Base-by-base conservation (phyloP, 1,140 invertebrate genomes). In the Diorhabda elongata region DNA sequence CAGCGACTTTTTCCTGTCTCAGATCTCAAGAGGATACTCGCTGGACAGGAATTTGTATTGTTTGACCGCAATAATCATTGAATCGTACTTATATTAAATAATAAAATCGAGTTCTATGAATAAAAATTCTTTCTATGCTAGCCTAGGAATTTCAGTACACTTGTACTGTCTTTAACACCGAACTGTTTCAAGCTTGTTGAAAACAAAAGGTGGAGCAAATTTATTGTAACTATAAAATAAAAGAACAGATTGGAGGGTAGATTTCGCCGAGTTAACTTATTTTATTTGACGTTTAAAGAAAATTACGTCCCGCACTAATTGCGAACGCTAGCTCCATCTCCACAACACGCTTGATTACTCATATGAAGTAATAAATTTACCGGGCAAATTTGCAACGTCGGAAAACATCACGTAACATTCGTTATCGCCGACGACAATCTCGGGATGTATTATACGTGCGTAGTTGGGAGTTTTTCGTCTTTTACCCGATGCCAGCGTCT, bases 401-500 rank as follows among this genome's bases (percentile, higher is more conserved):
- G n/a, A n/a, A 52, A 52, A 52, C 47, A 52, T 42, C 58, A 60
- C 58, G 58, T 60, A 42, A 60, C 58, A 42, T 60, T 60, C 58
- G 58, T 60, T 60, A 60, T 60, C 58, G 11, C 5, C n/a, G 11
- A 11, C n/a, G 58, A 26, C n/a, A 42, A 60, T 60, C 58, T 60
- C 11, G 58, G 58, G 58, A 60, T 60, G 7, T 60, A 52, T 52
- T 52, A 52, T 52, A 52, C 47, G 47, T 52, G 47, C 47, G 58
- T 11, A 60, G 58, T 11, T 56, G 61, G 63, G 59, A 69, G 52
- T 58, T 44, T 69, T 69, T 69, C 68, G 6, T 52, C 47, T 52
- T 52, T 52, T 52, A n/a, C 47, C 47, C n/a, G 26, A 26, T 26
- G 47, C 68, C 68, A 66, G 11, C 11, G 58, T 60, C 68, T 61